Conservation (phyloP, 2,113 vertebrate species). For the Phalacrocorax aristotelis region DNA sequence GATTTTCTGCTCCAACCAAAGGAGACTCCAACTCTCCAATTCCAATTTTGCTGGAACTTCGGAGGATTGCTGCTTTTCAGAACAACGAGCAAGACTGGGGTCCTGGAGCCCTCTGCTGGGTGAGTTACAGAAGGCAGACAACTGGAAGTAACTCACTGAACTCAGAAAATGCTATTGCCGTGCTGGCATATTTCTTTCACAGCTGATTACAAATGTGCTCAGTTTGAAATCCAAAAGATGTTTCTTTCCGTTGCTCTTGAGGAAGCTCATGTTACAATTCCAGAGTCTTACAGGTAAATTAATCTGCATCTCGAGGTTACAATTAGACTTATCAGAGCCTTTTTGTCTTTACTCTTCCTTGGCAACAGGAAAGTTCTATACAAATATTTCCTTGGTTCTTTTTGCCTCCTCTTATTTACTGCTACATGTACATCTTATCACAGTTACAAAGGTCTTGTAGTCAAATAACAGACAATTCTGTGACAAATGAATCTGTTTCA, state of each 20-base stretch:
- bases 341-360: neutral
- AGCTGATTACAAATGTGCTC: no score
- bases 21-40: rapidly evolving
- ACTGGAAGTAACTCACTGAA: neutral
- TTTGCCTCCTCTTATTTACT: neutral
- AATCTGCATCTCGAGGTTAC: neutral
- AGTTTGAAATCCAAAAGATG: neutral
- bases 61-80: neutral
- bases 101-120: neutral
- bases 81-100: neutral
- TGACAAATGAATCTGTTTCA: neutral
- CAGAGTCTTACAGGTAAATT: neutral
- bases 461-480: neutral
- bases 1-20: neutral
- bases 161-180: neutral
- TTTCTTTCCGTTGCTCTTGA: neutral
- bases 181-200: neutral
- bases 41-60: rapidly evolving
- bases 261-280: neutral
- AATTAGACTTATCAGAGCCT: neutral
- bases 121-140: neutral
- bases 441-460: neutral
- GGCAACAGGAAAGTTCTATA: neutral
- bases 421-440: neutral
- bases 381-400: neutral